phyloP scores from a whole-genome alignment of 2,888 invertebrate genomes.

The Macrophya alboannulata region DNA sequence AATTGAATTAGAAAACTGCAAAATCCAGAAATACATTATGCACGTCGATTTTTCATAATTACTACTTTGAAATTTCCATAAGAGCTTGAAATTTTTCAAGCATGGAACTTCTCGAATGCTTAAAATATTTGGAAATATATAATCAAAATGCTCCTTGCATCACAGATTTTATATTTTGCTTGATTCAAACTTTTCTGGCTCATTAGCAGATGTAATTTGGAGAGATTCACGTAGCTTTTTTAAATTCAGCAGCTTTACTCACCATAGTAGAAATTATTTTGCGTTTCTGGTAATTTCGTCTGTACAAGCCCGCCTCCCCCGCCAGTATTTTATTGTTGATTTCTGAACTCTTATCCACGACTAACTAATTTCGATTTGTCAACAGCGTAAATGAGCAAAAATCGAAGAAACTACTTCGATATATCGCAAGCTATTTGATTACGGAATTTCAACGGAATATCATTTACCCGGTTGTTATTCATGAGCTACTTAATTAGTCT shows the following conservation, averaged over 20 bases:
- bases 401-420: background rate
- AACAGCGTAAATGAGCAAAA: background rate
- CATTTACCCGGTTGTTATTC: background rate
- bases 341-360: background rate
- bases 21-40: no score
- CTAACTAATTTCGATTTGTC: background rate
- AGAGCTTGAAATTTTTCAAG: background rate
- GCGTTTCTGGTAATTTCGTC: background rate
- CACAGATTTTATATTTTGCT: background rate
- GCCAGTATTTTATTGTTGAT: background rate
- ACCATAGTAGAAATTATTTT: background rate
- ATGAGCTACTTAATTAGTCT: constrained; percentile 13
- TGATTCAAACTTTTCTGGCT: background rate
- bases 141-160: background rate
- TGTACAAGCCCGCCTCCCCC: background rate
- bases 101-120: background rate
- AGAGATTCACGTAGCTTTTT: background rate
- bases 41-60: no score
- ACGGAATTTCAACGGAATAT: background rate
- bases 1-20: no score
- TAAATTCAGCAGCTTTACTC: background rate
- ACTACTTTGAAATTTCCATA: background rate
- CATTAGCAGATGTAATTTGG: background rate
- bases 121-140: background rate
- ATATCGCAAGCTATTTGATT: background rate